Conservation (phyloP, 2,797 vertebrate species). For the Gallinago stenura region DNA sequence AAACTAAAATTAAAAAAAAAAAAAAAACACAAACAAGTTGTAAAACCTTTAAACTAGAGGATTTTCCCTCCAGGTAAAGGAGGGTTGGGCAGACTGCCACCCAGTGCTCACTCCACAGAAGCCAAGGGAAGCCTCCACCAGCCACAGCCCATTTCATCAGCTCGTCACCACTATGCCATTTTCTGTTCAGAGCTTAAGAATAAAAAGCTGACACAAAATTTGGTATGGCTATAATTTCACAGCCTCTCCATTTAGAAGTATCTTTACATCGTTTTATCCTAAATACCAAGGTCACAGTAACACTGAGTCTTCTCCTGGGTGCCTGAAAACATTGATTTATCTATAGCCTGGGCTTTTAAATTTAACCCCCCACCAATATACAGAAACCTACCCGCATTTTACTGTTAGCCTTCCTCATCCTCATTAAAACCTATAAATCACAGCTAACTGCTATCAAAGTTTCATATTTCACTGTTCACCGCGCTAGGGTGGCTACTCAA, state of each 20-base stretch:
- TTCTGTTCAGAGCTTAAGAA: background rate
- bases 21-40: too few relatives aligned
- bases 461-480: background rate
- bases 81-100: background rate
- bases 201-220: background rate
- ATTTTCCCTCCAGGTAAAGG: background rate
- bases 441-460: background rate
- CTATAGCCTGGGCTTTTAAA: background rate
- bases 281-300: background rate
- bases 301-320: background rate
- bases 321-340: background rate
- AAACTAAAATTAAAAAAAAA: background rate
- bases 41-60: background rate
- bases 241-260: background rate
- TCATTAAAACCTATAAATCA: background rate
- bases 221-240: background rate
- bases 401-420: background rate
- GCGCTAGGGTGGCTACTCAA: background rate
- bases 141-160: background rate
- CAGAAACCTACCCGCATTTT: background rate
- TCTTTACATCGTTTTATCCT: background rate
- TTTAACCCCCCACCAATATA: background rate
- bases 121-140: background rate
- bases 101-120: constrained; percentile 33
- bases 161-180: background rate